Evolutionary conservation across 2,888 invertebrate genomes (phyloP), one percentile per base, ranked within the genome.

Genomic region (Pristionchus entomophagus): DNA sequence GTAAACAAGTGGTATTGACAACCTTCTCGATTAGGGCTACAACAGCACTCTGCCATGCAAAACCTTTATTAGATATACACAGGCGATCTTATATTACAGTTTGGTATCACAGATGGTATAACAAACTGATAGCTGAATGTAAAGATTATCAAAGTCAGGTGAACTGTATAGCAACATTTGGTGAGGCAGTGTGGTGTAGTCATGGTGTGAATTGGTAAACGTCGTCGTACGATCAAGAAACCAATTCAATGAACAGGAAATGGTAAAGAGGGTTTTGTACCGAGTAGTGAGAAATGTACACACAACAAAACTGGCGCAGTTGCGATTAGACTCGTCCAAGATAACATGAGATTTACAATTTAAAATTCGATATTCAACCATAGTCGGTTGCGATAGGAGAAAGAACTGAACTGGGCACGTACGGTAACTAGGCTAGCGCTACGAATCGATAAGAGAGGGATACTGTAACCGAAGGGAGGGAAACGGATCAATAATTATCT

Each of bases 271-370:
- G 5, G 5, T 41, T 32, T 73, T 45, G 73, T 73, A 73, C 73
- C 73, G 73, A 73, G 73, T 41, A 26, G 41, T 26, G 26, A 32
- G 73, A 73, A 73, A 73, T 73, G 73, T 73, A 73, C 73, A 73
- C 73, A 45, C 73, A 73, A 73, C 69, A 45, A 14, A 45, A 45
- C 45, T 17, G n/a, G 5, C 17, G 35, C n/a, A 41, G 73, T 73
- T 45, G 41, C 14, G 73, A 73, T 45, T 73, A n/a, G 73, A 73
- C 73, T 73, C 73, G 73, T 73, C n/a, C n/a, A 14, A 45, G 41
- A 38, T 32, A 45, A 73, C 41, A 38, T 73, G 73, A 73, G 73
- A 73, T 73, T 73, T 45, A n/a, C 41, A 1, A 62, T 65, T 32
- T 12, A 35, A 26, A 22, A 41, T 17, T 41, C n/a, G 41, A 73